These are phyloP conservation scores for Octonoba sinensis DNA, from an alignment of 2,888 invertebrate species.

Conservation along the genomic window DNA sequence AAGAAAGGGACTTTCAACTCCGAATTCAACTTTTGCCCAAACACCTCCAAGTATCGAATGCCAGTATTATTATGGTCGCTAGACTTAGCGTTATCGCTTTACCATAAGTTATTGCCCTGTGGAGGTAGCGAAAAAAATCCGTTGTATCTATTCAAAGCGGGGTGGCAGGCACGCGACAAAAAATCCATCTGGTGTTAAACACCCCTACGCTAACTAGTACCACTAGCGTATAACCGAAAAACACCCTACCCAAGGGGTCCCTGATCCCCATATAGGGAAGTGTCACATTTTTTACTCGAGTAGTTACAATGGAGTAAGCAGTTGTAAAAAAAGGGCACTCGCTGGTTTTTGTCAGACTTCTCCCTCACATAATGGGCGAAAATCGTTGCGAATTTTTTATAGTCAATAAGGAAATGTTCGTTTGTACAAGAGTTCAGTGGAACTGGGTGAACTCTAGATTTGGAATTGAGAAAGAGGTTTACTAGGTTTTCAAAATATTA, in stretches of 20 bases:
- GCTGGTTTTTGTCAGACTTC: conserved; percentile 35
- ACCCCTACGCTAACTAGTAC: conserved; percentile 48
- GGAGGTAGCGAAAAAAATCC: conserved; percentile 44
- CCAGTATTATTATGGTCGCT: conserved; percentile 25
- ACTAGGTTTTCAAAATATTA: conserved; percentile 41
- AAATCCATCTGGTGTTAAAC: conserved; percentile 43
- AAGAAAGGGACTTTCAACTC: no score
- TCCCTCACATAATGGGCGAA: conserved; percentile 1
- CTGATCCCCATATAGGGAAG: conserved; percentile 24
- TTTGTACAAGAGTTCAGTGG: conserved; percentile 49
- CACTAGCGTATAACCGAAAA: conserved; percentile 8
- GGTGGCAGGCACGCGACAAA: conserved; percentile 26
- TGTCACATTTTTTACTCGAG: conserved; percentile 56
- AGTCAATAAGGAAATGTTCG: conserved; percentile 62
- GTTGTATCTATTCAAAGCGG: conserved; percentile 35
- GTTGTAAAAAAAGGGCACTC: conserved; percentile 42
- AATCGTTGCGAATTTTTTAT: conserved; percentile 33
- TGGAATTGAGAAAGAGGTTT: conserved; percentile 29
- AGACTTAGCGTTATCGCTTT: conserved; percentile 19
- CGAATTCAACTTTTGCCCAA: no score
- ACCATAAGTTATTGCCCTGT: conserved; percentile 61
- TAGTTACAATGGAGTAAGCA: conserved; percentile 33
- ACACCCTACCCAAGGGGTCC: conserved; percentile 30
- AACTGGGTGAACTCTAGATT: conserved; percentile 51
- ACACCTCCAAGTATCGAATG: conserved; percentile 23